Evolutionary conservation across 2,888 invertebrate genomes (phyloP).

Genomic region (Ctena decussata): DNA sequence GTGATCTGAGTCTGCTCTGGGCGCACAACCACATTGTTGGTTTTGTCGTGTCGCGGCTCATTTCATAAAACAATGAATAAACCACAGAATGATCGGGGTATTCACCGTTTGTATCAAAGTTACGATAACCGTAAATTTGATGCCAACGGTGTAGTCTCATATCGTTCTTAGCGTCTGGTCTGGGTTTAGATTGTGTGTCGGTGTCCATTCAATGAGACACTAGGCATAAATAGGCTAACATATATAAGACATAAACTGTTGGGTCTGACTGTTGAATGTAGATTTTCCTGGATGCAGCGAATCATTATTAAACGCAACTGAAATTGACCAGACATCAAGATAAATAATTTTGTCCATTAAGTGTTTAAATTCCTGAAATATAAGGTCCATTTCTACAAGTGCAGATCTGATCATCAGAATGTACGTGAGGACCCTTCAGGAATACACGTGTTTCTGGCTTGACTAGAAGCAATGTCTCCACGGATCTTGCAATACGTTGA

Average conservation of each 20-base stretch:
- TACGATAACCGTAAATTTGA: too few species aligned
- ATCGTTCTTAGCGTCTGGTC: too few species aligned
- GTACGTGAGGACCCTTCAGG: neutral
- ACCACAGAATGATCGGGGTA: too few species aligned
- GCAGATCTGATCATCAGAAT: conserved; percentile 34
- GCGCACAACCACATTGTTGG: too few species aligned
- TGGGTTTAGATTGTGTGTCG: too few species aligned
- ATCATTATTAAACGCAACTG: conserved; percentile 43
- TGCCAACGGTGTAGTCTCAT: too few species aligned
- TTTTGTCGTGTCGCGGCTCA: too few species aligned
- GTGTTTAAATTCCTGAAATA: conserved; percentile 36
- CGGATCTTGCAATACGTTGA: neutral
- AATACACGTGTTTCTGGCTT: neutral
- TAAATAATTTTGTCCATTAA: conserved; percentile 46
- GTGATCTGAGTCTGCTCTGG: too few species aligned
- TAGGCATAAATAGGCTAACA: too few species aligned
- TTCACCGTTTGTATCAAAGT: too few species aligned
- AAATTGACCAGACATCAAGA: conserved; percentile 49
- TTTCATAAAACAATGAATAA: too few species aligned
- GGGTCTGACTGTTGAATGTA: conserved; percentile 39
- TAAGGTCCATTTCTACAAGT: conserved; percentile 31
- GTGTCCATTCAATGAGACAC: too few species aligned
- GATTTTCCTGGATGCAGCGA: conserved; percentile 33
- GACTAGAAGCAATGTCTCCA: neutral
- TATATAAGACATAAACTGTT: conserved; percentile 51